phyloP scores from a whole-genome alignment of 2,797 vertebrate species.

The Dipus sagitta region DNA sequence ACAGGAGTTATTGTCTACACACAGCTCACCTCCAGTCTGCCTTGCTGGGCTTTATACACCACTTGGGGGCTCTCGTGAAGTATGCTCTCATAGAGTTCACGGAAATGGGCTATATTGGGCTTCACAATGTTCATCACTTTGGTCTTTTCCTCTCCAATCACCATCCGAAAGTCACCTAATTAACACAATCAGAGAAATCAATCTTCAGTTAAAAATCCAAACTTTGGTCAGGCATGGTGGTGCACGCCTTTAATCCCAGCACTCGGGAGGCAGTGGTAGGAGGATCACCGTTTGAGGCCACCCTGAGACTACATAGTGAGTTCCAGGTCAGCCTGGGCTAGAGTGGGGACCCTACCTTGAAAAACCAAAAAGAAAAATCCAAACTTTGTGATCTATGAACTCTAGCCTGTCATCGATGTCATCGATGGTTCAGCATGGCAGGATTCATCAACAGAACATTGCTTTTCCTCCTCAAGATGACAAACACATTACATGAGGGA shows the following conservation, averaged over 20 bases:
- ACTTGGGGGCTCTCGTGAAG: constrained; percentile 95
- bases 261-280: no score
- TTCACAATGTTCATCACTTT: constrained; percentile 96
- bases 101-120: constrained; percentile 93
- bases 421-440: background rate
- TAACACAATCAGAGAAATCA: constrained; percentile 62
- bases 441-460: background rate
- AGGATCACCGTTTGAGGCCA: no score
- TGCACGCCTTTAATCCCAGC: no score
- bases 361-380: background rate
- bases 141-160: constrained; percentile 95
- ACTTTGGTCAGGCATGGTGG: no score
- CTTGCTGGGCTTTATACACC: constrained; percentile 95
- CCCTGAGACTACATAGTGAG: no score
- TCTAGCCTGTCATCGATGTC: background rate
- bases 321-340: no score
- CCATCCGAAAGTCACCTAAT: constrained; percentile 97
- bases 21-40: constrained; percentile 93
- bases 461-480: background rate
- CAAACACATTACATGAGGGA: background rate
- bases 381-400: background rate
- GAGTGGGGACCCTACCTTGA: no score
- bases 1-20: background rate
- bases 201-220: background rate
- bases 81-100: constrained; percentile 93